Conservation (phyloP, 2,888 invertebrate genomes). For the Netelia fuscicornis region DNA sequence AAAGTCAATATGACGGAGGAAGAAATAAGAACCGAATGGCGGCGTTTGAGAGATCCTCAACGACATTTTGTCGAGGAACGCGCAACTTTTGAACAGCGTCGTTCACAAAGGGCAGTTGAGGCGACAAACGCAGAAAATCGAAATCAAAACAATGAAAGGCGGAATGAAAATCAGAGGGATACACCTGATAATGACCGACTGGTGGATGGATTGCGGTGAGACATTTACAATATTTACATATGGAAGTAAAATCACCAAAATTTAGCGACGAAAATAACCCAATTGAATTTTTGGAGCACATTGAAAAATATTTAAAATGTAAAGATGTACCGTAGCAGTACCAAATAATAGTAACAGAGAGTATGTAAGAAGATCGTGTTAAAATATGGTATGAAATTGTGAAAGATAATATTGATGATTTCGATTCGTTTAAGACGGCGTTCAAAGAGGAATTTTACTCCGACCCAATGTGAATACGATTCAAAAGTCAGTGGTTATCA, state of each 20-base stretch:
- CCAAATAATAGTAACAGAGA: constrained; percentile 39
- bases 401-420: neutral
- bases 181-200: neutral
- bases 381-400: constrained; percentile 30
- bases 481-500: constrained; percentile 33
- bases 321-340: constrained; percentile 11
- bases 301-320: neutral
- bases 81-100: neutral
- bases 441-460: constrained; percentile 57
- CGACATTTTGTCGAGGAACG: neutral
- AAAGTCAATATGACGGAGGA: neutral
- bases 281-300: neutral
- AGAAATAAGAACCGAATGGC: constrained; percentile 1
- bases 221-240: neutral
- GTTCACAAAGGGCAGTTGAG: neutral
- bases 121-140: neutral
- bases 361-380: constrained; percentile 34
- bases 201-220: constrained; percentile 8
- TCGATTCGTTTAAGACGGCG: constrained; percentile 14
- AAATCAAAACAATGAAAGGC: neutral
- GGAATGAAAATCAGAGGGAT: neutral
- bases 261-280: neutral
- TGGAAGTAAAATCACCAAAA: neutral
- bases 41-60: constrained; percentile 4
- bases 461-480: constrained; percentile 31